Conservation (phyloP, 2,888 invertebrate genomes). For the Cosmorhoe ocellata region DNA sequence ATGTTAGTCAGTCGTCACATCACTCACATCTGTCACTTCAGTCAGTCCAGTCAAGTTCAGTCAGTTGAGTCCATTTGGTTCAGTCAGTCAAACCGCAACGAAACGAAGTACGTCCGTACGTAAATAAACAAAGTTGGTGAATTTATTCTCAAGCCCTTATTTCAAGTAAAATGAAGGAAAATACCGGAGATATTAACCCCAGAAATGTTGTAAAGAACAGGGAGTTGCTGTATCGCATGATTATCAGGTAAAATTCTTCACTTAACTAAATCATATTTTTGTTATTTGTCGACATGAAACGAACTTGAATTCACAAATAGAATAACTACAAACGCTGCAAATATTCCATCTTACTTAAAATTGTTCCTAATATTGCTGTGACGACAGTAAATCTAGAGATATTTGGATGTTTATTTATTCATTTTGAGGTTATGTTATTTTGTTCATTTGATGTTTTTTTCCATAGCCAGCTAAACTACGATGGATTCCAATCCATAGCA, state of each 20-base stretch:
- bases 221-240: constrained; percentile 93
- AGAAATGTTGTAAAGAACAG: constrained; percentile 93
- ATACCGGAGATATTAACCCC: constrained; percentile 80
- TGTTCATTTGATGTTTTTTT: constrained; percentile 7
- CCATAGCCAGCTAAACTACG: constrained; percentile 96
- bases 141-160: constrained; percentile 5
- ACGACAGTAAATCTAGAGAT: not conserved
- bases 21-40: no score
- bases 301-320: no score
- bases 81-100: no score
- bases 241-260: constrained; percentile 87
- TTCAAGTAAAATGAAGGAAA: constrained; percentile 60
- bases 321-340: no score
- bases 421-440: constrained; percentile 26
- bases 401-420: no score
- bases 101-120: no score
- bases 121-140: not conserved
- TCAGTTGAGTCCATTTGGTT: no score
- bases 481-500: constrained; percentile 97
- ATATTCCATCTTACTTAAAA: no score
- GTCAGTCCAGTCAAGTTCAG: no score
- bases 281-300: no score
- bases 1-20: no score
- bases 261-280: not conserved
- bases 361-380: no score